Conservation (phyloP, 2,797 vertebrate species). For the Sorex maritimensis region DNA sequence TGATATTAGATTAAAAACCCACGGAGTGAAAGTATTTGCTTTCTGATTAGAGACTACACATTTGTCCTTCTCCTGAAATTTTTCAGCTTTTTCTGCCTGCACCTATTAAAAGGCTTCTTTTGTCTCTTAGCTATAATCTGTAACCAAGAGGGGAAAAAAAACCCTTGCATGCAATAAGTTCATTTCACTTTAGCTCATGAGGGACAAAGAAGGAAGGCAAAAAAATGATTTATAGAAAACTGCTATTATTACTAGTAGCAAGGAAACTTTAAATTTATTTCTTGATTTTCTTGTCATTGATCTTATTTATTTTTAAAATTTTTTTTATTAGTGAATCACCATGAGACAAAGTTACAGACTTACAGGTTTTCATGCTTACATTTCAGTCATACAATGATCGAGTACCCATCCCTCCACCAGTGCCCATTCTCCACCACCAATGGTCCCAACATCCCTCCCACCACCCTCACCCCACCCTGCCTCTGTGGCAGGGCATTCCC, state of each 20-base stretch:
- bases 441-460: no score
- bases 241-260: background rate
- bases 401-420: no score
- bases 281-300: no score
- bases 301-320: no score
- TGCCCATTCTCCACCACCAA: no score
- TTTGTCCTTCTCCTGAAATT: background rate
- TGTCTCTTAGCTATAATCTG: background rate
- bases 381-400: no score
- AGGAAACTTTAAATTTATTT: no score
- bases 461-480: no score
- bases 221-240: background rate
- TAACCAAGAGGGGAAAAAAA: background rate
- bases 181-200: background rate
- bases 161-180: background rate
- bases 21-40: background rate
- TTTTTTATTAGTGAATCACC: no score
- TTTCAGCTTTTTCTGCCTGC: background rate
- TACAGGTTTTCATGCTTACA: no score
- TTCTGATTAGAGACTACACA: constrained; percentile 3
- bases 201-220: background rate
- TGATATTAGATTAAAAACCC: background rate
- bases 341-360: no score
- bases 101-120: background rate
- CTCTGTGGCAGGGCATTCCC: no score